Conservation (phyloP, 1,140 invertebrate genomes). For the Pseudomyrmex concolor region DNA sequence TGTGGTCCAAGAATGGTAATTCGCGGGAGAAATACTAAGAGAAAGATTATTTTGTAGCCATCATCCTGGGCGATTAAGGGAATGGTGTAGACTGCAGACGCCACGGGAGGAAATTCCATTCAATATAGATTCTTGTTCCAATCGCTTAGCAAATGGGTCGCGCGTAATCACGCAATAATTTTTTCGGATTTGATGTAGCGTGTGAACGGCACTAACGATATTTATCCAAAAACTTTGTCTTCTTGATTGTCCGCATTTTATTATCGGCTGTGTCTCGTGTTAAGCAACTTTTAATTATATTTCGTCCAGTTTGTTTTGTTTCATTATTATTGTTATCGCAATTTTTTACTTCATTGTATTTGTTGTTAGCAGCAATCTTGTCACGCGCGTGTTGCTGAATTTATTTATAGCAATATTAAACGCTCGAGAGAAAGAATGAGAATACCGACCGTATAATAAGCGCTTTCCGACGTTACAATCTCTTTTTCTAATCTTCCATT, state of each 20-base stretch:
- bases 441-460: slow-evolving; percentile 40
- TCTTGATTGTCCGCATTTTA: slow-evolving; percentile 16
- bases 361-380: slow-evolving; percentile 35
- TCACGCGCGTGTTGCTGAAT: slow-evolving; percentile 23
- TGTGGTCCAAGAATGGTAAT: slow-evolving; percentile 71
- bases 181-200: not conserved
- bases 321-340: not conserved
- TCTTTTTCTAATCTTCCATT: slow-evolving; percentile 37
- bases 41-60: slow-evolving; percentile 65
- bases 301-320: not conserved
- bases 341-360: not conserved
- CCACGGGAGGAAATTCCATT: not conserved
- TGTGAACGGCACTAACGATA: not conserved
- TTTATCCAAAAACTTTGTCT: slow-evolving; percentile 13
- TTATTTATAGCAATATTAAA: slow-evolving; percentile 42
- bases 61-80: slow-evolving; percentile 48
- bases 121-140: slow-evolving; percentile 19
- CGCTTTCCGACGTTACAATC: slow-evolving; percentile 47
- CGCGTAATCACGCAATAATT: slow-evolving; percentile 39
- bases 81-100: slow-evolving; percentile 11
- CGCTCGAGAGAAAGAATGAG: slow-evolving; percentile 26
- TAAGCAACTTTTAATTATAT: slow-evolving; percentile 14
- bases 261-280: not conserved
- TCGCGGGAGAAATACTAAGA: slow-evolving; percentile 49
- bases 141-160: slow-evolving; percentile 48